Evolutionary conservation across 1,140 invertebrate genomes (phyloP), one percentile per base, ranked within the genome.

Genomic region (Pogonus chalceus): DNA sequence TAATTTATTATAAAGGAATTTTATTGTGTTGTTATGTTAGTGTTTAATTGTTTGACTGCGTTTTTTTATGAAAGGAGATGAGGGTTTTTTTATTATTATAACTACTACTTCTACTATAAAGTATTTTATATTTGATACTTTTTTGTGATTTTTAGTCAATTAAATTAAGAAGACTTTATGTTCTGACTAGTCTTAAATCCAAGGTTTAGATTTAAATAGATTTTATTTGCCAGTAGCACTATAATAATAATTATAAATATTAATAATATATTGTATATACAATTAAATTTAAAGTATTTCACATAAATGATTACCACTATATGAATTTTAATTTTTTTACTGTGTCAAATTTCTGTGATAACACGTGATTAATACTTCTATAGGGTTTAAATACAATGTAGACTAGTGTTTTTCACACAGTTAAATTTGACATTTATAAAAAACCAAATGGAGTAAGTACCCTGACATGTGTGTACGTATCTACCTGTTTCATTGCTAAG

Each of bases 261-360:
- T 35, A 12, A 52, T 23, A 35, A 18, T 55, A 23, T 50, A 22
- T 7, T 18, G 20, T 18, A 51, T 35, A 43, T 51, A 51, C 31
- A 14, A 51, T n/a, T 24, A 14, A 20, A 23, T 26, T 56, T n/a
- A n/a, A n/a, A n/a, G 31, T 47, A 12, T 52, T 56, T 9, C 18
- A n/a, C 47, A 9, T 48, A 49, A 23, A 54, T 22, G 22, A 46
- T 26, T 4, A 54, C 46, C 39, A 22, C 2, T 23, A 24, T 43
- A 55, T 54, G 20, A 20, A 51, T 35, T 49, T n/a, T 52, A 52
- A 39, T 31, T 60, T 51, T 51, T 31, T 60, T 22, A 24, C 59
- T 61, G 58, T 57, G 60, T 61, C 60, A 61, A 59, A 61, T 61
- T 61, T 61, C 60, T 61, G 60, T 61, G 60, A 61, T 61, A 61